These are phyloP conservation scores for human DNA, from an alignment of 2,113 vertebrate species.

Conservation along the genomic window GRCh38 chr7:37410001-37410500, in stretches of 20 bases:
- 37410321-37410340: background rate
- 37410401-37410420: background rate
- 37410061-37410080: background rate
- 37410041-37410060: background rate
- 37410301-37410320: background rate
- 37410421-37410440: background rate
- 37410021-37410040: background rate
- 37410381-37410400: background rate
- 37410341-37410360: background rate
- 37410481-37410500: background rate
- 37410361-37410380: background rate
- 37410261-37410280: background rate
- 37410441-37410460: background rate
- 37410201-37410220: background rate
- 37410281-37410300: background rate
- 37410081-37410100: background rate
- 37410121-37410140: background rate
- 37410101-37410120: background rate
- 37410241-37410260: background rate
- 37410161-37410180: background rate
- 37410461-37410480: background rate
- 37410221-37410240: background rate
- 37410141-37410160: background rate
- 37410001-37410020: background rate
- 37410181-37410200: background rate